Evolutionary conservation across 2,888 invertebrate species (phyloP), one percentile per base, ranked within the genome.

Genomic region (Dendrolimus pini): DNA sequence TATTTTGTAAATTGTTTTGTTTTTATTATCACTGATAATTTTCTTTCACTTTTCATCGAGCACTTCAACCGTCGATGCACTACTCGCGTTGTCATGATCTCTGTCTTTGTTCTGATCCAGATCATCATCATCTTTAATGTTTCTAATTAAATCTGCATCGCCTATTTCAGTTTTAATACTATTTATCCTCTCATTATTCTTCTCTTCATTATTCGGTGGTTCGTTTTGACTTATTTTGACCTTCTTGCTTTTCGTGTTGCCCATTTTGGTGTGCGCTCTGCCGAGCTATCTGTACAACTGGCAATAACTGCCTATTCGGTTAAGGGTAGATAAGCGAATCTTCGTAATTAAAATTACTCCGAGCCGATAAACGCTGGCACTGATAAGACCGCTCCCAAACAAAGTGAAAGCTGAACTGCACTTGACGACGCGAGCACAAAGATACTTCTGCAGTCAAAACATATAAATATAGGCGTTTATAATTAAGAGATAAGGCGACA

Each of bases 41-140:
- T 58, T 52, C 60, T 55, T 64, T 85, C 77, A 89, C 78, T 89
- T 89, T 65, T 88, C 86, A 66, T 89, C 89, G 59, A 90, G 75
- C 67, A 80, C 85, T 83, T 90, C 89, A 59, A 89, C 87, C 41
- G 89, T 89, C 2, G 89, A 89, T 1, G 89, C 89, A 77, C 87
- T 88, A 65, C 89, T 89, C 7, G 89, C 82, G 62, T 86, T 88
- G 64, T 88, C 88, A 60, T 75, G 78, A 14, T 82, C 84, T 52
- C 78, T 81, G 55, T 78, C 78, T 60, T 74, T 83, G 9, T 61
- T 69, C 62, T 77, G 74, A n/a, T 70, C 72, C 30, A 54, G 59
- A 18, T 71, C 72, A 55, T 65, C 65, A n/a, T 63, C 65, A 58
- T 64, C 67, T 54, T 66, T 69, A 2, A 47, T 62, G 7, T 57